phyloP scores from a whole-genome alignment of 1,140 invertebrate genomes.

The Musca vetustissima region DNA sequence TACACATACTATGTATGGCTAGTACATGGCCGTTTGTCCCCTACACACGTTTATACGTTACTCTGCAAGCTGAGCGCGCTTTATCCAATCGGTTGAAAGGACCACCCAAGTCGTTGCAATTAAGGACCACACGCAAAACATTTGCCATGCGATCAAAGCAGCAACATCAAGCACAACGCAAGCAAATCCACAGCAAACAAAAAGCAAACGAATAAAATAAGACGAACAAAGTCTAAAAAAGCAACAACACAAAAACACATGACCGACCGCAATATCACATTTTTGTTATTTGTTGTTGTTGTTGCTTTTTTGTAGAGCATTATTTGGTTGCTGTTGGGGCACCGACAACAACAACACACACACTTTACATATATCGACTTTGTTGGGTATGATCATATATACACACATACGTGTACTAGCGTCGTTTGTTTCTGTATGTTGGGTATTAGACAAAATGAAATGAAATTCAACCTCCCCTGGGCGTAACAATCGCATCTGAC shows the following conservation, averaged over 20 bases:
- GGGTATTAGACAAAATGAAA: no score
- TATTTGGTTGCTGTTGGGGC: neutral
- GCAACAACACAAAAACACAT: neutral
- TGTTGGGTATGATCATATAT: no score
- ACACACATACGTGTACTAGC: no score
- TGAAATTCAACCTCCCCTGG: no score
- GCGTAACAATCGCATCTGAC: no score
- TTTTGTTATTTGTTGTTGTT: neutral
- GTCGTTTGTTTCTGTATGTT: no score
- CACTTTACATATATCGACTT: no score
- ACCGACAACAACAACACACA: neutral
- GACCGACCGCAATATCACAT: neutral
- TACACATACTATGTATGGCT: no score
- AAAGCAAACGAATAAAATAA: conserved; percentile 8
- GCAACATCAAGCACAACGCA: neutral
- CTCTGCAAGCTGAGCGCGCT: conserved; percentile 10
- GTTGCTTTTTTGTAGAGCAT: conserved; percentile 2
- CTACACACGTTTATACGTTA: neutral
- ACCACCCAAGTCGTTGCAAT: conserved; percentile 16
- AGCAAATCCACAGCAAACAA: neutral
- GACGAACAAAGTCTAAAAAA: neutral
- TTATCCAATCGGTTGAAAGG: conserved; percentile 18
- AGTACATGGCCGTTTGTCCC: no score
- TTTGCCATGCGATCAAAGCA: conserved; percentile 18
- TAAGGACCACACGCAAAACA: conserved; percentile 22